Percentiles rank a stretch among this genome's conserved stretches.
These are phyloP conservation scores for Radopholus similis DNA, from an alignment of 1,140 invertebrate genomes.

Conservation along the genomic window DNA sequence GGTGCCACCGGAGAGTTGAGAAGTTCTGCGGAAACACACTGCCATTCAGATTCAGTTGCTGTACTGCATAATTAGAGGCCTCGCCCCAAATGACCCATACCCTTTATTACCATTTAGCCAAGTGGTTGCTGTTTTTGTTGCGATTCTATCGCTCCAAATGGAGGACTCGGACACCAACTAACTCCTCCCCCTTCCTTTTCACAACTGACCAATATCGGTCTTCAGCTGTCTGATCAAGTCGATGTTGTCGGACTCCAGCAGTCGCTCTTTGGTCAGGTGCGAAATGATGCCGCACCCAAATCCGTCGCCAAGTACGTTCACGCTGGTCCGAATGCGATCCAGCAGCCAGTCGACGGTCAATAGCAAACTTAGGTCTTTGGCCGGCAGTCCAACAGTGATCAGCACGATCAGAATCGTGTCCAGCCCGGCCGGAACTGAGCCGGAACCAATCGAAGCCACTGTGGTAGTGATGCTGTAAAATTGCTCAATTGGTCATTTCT, in stretches of 20 bases:
- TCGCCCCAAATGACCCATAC: no score
- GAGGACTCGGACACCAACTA: not conserved
- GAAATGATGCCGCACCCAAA: conserved; percentile 87
- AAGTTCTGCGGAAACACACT: not conserved
- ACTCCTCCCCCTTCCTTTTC: not conserved
- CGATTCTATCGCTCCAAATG: not conserved
- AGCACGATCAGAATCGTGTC: conserved; percentile 96
- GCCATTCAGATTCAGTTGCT: no score
- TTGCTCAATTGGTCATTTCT: not conserved
- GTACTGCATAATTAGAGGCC: no score
- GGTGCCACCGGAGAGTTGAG: not conserved
- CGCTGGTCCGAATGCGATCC: conserved; percentile 91
- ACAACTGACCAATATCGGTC: conserved; percentile 35
- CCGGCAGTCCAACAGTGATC: conserved; percentile 84
- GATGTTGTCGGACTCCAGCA: conserved; percentile 60
- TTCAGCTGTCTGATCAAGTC: conserved; percentile 45
- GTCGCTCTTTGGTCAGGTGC: conserved; percentile 56
- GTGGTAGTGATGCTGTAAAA: conserved; percentile 77
- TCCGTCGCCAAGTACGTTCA: conserved; percentile 86
- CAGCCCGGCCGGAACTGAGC: conserved; percentile 81
- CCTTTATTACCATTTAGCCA: no score
- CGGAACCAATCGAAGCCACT: conserved; percentile 89
- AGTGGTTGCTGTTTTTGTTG: not conserved
- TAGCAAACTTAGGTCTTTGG: conserved; percentile 83
- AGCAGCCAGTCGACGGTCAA: conserved; percentile 91